phyloP scores from a whole-genome alignment of 2,113 vertebrate genomes.

The Oreochromis spilurus region DNA sequence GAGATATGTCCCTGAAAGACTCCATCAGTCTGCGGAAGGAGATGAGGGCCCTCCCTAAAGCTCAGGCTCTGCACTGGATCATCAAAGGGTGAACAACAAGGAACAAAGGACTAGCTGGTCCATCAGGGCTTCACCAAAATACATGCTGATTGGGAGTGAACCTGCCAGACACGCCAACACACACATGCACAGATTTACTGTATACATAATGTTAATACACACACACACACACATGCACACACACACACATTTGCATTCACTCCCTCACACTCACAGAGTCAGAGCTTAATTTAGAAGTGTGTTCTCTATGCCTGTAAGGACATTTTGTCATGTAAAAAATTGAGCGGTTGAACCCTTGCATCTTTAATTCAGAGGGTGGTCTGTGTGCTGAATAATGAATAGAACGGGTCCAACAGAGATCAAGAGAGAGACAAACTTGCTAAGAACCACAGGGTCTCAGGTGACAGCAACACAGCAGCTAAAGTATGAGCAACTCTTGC shows the following conservation, averaged over 20 bases:
- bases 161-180: background rate
- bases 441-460: background rate
- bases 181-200: background rate
- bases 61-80: background rate
- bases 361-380: constrained; percentile 50
- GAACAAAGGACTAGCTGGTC: constrained; percentile 34
- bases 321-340: constrained; percentile 37
- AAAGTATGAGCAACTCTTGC: background rate
- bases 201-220: background rate
- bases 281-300: constrained; percentile 43
- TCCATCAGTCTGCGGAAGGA: background rate
- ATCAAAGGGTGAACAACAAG: constrained; percentile 27
- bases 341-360: constrained; percentile 26
- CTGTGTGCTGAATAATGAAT: constrained; percentile 54
- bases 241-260: background rate
- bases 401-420: background rate
- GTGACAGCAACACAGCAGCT: background rate
- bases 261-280: background rate
- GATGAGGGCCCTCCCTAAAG: constrained; percentile 3
- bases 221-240: background rate
- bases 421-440: background rate
- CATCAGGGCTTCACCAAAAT: constrained; percentile 5
- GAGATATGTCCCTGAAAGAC: constrained; percentile 16
- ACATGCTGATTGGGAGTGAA: constrained; percentile 5
- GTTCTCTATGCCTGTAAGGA: constrained; percentile 23